These are phyloP conservation scores for Stenchaetothrips biformis DNA, from an alignment of 2,888 invertebrate genomes.

Conservation along the genomic window DNA sequence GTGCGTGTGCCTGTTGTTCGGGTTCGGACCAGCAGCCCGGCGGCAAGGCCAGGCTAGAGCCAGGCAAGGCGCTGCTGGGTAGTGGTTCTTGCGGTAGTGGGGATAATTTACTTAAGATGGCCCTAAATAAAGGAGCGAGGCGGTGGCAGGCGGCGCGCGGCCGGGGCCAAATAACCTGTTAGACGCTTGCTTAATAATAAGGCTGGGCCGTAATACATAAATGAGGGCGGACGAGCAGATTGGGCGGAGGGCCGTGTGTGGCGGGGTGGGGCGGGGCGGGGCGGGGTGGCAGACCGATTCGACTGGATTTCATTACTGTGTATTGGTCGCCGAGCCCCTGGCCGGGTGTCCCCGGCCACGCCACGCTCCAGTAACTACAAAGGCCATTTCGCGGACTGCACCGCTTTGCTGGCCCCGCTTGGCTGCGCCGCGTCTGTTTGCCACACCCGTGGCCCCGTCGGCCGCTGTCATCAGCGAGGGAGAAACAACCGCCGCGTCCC, in stretches of 20 bases:
- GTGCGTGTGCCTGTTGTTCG: too few relatives aligned
- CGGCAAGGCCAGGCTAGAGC: too few relatives aligned
- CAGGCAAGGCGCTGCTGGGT: background rate
- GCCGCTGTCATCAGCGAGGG: too few relatives aligned
- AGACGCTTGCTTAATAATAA: background rate
- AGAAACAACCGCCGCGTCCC: background rate
- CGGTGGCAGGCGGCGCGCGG: background rate
- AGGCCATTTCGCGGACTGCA: too few relatives aligned
- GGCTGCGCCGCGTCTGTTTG: too few relatives aligned
- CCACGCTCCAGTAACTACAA: too few relatives aligned
- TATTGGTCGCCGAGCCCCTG: too few relatives aligned
- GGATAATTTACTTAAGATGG: conserved; percentile 7
- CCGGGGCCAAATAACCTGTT: background rate
- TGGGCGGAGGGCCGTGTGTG: background rate
- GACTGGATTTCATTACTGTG: too few relatives aligned
- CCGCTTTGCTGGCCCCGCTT: too few relatives aligned
- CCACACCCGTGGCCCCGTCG: too few relatives aligned
- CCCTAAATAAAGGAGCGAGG: conserved; percentile 13
- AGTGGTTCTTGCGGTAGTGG: background rate
- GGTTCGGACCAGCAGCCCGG: too few relatives aligned
- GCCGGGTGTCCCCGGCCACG: too few relatives aligned
- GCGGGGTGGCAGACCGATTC: background rate
- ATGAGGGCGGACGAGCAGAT: background rate
- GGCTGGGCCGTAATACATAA: background rate
- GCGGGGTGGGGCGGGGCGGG: background rate